A percentile compares a stretch with the other conserved stretches of the same genome.
phyloP scores from a whole-genome alignment of 2,113 vertebrate genomes.

The Lagopus leucura region DNA sequence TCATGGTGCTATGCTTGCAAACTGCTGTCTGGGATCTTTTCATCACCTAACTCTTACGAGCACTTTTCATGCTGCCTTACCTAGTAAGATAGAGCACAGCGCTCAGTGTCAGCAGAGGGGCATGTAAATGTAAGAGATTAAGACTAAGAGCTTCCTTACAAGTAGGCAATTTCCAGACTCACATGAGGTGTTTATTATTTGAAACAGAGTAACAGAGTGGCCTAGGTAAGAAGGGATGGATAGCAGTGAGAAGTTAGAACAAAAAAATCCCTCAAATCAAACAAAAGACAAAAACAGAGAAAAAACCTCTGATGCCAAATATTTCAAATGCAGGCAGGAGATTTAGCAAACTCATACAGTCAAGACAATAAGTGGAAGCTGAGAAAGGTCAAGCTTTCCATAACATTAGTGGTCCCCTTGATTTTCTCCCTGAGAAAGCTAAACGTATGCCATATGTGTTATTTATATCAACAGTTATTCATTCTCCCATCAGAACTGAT shows the following conservation, averaged over 20 bases:
- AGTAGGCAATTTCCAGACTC: background rate
- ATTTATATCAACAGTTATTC: background rate
- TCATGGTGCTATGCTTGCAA: background rate
- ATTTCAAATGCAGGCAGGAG: background rate
- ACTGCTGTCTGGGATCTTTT: background rate
- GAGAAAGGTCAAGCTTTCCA: background rate
- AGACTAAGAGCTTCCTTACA: background rate
- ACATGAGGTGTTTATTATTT: background rate
- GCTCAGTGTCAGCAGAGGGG: background rate
- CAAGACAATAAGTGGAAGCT: background rate
- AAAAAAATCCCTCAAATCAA: background rate
- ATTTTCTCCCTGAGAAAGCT: background rate
- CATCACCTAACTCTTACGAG: conserved; percentile 1
- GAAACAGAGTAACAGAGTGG: background rate
- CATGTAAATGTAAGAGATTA: background rate
- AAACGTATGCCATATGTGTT: background rate
- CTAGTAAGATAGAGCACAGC: background rate
- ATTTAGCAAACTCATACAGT: background rate
- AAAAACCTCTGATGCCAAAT: background rate
- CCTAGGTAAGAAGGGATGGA: background rate
- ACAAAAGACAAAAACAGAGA: background rate
- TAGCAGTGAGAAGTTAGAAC: background rate
- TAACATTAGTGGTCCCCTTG: background rate
- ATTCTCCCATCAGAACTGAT: background rate
- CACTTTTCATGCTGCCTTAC: background rate